A percentile compares a stretch with the other conserved stretches of the same genome.
These are phyloP conservation scores for Macrosoma leucophasiata DNA, from an alignment of 2,888 invertebrate genomes.

Conservation along the genomic window DNA sequence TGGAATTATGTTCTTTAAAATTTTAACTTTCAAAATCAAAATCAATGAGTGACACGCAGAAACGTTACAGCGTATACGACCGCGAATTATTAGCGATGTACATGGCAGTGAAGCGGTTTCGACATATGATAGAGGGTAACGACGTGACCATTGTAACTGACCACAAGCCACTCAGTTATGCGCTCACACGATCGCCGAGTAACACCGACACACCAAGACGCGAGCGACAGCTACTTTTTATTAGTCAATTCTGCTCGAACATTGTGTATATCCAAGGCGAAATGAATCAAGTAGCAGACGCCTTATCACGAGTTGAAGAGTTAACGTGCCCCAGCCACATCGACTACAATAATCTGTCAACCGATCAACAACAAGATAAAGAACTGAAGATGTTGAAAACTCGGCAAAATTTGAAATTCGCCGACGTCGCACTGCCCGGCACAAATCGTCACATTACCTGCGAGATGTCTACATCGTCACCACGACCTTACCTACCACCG, in stretches of 20 bases:
- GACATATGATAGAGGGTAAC: no score
- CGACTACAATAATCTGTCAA: background rate
- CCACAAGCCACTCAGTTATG: no score
- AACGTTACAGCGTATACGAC: no score
- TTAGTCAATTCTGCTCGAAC: background rate
- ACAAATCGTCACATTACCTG: no score
- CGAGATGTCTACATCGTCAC: constrained; percentile 3
- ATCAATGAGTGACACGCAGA: no score
- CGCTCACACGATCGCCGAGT: background rate
- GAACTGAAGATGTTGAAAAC: background rate
- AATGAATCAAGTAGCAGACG: background rate
- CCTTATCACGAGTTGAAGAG: background rate
- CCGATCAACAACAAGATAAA: background rate
- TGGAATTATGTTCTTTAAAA: no score
- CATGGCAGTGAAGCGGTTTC: no score
- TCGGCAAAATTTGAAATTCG: background rate
- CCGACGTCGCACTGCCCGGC: background rate
- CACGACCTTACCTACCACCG: constrained; percentile 1
- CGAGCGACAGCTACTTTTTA: background rate
- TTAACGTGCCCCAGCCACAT: background rate
- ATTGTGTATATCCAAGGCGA: constrained; percentile 1
- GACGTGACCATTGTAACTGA: no score
- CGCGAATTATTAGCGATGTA: no score
- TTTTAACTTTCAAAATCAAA: no score
- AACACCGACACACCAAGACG: background rate